Evolutionary conservation across 2,888 invertebrate species (phyloP).

Genomic region (Dioctria rufipes): DNA sequence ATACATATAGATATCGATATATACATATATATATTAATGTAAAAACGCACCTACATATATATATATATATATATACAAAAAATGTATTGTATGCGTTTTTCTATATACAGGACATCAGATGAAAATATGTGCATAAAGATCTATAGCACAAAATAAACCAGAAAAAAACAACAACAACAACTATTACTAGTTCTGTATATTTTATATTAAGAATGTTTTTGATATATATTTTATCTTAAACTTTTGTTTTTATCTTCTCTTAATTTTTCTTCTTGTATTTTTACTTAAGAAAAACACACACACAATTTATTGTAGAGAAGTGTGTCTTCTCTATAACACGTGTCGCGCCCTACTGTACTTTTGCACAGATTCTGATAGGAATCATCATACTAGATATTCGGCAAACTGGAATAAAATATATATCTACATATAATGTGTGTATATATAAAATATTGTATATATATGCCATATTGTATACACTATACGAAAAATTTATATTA

Average conservation of each 20-base stretch:
- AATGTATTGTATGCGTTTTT: slow-evolving; percentile 31
- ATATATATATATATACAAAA: slow-evolving; percentile 4
- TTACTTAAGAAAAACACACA: slow-evolving; percentile 21
- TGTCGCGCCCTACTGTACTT: slow-evolving; percentile 64
- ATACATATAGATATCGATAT: background rate
- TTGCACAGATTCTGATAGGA: slow-evolving; percentile 60
- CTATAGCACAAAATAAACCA: background rate
- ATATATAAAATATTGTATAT: background rate
- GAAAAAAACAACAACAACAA: slow-evolving; percentile 12
- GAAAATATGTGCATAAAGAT: slow-evolving; percentile 35
- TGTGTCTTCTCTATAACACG: slow-evolving; percentile 63
- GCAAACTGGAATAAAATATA: slow-evolving; percentile 28
- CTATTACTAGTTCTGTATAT: slow-evolving; percentile 30
- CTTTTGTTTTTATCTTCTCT: background rate
- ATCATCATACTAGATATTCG: slow-evolving; percentile 46
- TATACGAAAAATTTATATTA: slow-evolving; percentile 28
- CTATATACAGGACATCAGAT: background rate
- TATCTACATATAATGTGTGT: background rate
- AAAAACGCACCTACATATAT: slow-evolving; percentile 18
- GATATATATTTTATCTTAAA: background rate
- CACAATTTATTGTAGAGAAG: slow-evolving; percentile 58
- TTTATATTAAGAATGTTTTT: background rate
- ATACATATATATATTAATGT: background rate
- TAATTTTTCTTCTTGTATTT: background rate
- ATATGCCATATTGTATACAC: slow-evolving; percentile 1